Evolutionary conservation across 2,888 invertebrate genomes (phyloP).

Genomic region (Exocentrus adspersus): DNA sequence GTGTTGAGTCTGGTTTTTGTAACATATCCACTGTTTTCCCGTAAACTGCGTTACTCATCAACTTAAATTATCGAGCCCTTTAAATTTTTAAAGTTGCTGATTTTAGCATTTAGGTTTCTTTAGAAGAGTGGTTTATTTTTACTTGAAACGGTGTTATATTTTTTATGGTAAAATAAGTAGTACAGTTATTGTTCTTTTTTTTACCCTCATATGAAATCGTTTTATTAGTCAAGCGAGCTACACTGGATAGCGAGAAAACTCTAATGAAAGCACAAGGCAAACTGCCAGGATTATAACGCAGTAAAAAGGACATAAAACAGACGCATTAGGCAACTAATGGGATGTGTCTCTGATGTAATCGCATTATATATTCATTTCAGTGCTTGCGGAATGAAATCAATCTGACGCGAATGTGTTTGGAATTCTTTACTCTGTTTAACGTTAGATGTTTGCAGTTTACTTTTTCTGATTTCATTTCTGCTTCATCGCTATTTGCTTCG

Average conservation of each 20-base stretch:
- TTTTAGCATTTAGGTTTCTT: no score
- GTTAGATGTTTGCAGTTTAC: not conserved
- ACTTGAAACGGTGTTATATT: no score
- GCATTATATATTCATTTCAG: constrained; percentile 3
- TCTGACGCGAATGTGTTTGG: not conserved
- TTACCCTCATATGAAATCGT: not conserved
- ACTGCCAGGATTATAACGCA: not conserved
- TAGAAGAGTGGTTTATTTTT: no score
- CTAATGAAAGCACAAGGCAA: constrained; percentile 1
- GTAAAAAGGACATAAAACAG: not conserved
- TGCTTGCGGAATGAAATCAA: not conserved
- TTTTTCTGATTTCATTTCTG: not conserved
- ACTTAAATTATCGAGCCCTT: no score
- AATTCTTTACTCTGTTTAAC: not conserved
- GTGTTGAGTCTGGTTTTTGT: no score
- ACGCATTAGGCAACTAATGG: not conserved
- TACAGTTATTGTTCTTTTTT: not conserved
- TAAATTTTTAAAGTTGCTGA: no score
- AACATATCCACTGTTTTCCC: no score
- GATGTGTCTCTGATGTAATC: not conserved
- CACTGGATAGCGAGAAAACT: not conserved
- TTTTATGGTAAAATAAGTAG: not conserved
- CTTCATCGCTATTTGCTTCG: no score
- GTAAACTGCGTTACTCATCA: no score
- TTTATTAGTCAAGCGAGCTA: not conserved